phyloP scores from a whole-genome alignment of 2,113 vertebrate genomes.

The Orthonyx spaldingii region DNA sequence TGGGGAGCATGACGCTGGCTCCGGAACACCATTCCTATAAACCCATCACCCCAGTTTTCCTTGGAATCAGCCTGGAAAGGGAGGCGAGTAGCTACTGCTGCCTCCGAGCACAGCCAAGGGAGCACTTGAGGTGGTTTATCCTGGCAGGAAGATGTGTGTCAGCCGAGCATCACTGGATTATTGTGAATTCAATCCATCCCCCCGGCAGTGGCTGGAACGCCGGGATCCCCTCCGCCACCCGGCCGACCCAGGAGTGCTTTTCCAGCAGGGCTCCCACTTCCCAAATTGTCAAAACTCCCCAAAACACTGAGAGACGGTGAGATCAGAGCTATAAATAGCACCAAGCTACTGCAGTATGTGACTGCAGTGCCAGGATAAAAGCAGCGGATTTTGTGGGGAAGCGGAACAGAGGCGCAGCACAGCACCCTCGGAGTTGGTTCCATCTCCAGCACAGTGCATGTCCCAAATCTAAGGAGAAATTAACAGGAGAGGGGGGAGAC shows the following conservation, averaged over 20 bases:
- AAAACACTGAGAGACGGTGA: neutral
- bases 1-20: neutral
- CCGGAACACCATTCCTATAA: accelerated
- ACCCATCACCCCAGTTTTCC: neutral
- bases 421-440: accelerated
- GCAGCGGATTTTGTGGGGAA: neutral
- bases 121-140: neutral
- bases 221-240: accelerated
- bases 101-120: accelerated
- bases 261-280: neutral
- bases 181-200: neutral
- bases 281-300: neutral
- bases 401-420: accelerated
- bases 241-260: neutral
- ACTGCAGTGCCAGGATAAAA: conserved; percentile 30
- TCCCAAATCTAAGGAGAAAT: neutral
- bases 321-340: conserved; percentile 43
- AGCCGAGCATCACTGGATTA: neutral
- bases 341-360: conserved; percentile 23
- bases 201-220: accelerated
- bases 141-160: neutral
- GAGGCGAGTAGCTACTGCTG: neutral
- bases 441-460: accelerated
- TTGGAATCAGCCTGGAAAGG: neutral
- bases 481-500: accelerated